Evolutionary conservation across 2,113 vertebrate genomes (phyloP).

Genomic region (Murina feae): DNA sequence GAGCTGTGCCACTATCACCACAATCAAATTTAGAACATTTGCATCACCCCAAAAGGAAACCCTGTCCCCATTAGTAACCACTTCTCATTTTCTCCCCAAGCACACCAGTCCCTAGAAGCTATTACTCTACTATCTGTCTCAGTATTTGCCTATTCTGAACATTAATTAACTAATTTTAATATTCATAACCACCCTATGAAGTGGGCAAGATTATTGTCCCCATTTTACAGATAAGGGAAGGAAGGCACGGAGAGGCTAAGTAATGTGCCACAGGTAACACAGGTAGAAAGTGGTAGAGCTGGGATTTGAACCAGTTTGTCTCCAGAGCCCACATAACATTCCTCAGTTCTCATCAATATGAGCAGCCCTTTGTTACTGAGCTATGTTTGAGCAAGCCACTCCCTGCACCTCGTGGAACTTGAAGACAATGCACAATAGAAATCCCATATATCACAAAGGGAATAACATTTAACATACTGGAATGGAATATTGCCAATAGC

Average conservation of each 20-base stretch:
- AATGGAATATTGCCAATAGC: neutral
- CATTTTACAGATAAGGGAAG: neutral
- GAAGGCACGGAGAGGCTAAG: neutral
- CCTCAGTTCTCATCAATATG: neutral
- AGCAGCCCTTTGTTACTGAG: neutral
- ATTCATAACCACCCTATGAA: neutral
- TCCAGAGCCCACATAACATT: neutral
- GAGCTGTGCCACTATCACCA: neutral
- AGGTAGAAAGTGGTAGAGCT: neutral
- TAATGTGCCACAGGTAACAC: neutral
- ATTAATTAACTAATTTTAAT: neutral
- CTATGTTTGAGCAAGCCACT: neutral
- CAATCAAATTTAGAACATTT: neutral
- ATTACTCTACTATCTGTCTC: neutral
- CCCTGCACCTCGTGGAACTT: neutral
- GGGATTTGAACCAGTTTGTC: neutral
- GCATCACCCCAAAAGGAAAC: neutral
- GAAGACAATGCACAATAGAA: neutral
- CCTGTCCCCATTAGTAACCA: neutral
- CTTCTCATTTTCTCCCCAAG: neutral
- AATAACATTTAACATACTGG: neutral
- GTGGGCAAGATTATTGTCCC: neutral
- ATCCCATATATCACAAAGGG: neutral
- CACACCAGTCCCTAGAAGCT: neutral
- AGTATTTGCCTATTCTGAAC: neutral